phyloP scores from a whole-genome alignment of 2,797 vertebrate species.

The Acrocephalus scirpaceus region DNA sequence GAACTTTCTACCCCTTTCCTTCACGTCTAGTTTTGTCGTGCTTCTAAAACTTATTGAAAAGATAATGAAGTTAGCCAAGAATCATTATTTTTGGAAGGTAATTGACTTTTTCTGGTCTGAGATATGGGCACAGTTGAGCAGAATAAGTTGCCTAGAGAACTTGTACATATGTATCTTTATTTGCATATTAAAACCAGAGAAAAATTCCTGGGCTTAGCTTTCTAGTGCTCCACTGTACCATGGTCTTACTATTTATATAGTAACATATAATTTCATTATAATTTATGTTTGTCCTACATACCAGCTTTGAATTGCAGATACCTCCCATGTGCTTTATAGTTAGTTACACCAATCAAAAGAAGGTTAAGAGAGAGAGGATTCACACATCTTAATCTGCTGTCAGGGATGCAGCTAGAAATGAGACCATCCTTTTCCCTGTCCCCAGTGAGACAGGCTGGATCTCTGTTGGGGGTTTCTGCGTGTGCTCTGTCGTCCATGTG shows the following conservation, averaged over 20 bases:
- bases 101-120: not conserved
- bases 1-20: not conserved
- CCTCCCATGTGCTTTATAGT: not conserved
- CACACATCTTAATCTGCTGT: not conserved
- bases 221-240: not conserved
- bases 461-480: not conserved
- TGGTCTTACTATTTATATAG: not conserved
- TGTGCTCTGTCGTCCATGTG: not conserved
- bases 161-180: not conserved
- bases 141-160: not conserved
- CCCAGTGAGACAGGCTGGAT: not conserved
- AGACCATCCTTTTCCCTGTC: not conserved
- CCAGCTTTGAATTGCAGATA: not conserved
- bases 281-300: not conserved
- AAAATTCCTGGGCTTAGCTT: not conserved
- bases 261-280: not conserved
- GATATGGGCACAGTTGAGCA: not conserved
- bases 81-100: not conserved
- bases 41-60: not conserved
- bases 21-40: not conserved
- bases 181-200: not conserved
- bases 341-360: not conserved
- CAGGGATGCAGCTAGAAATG: not conserved
- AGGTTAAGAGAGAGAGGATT: not conserved
- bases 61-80: not conserved